Base-by-base conservation (phyloP, 1,140 invertebrate genomes). In the Drosophila insularis region DNA sequence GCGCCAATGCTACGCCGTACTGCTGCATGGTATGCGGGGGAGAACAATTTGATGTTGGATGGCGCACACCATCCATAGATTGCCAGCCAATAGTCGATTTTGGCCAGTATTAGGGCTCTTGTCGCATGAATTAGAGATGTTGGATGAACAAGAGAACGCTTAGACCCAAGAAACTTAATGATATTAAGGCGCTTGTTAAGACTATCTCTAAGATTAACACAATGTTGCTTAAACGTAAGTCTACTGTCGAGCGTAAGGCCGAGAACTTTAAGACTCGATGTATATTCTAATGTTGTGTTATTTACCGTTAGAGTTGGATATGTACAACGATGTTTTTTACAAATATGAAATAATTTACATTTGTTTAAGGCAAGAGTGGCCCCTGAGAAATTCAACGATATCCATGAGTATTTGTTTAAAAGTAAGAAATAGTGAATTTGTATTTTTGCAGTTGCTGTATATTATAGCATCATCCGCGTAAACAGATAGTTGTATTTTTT, bases 171-270 rank as follows among this genome's bases (percentile, higher is more conserved):
- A 53, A 65, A 65, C 50, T 71, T 71, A 17, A 70, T 70, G 19
- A 65, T 60, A 56, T 60, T 65, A 35, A 70, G 39, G 19, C 61
- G 55, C 32, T 65, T 70, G 21, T 10, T 50, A 59, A 60, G 54
- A 6, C 61, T 70, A 8, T 40, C 37, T 7, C 54, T 58, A 64
- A 70, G 32, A 40, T 63, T 37, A 8, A 1, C 46, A 58, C 68
- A 70, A 10, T 70, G 53, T 65, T 70, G 54, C 61, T 58, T 70
- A 21, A 70, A 70, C 27, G 53, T 64, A 23, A 58, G 60, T 58
- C 60, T 43, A 14, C 55, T 59, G 62, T 43, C 40, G 40, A 43
- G 40, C 40, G 27, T 59, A n/a, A 65, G 55, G 54, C 64, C 27
- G 14, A 59, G 35, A 66, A 59, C 40, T 59, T 59, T 59, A 46